These are phyloP conservation scores for Mirza zaza DNA, from an alignment of 2,113 vertebrate genomes.

Conservation along the genomic window DNA sequence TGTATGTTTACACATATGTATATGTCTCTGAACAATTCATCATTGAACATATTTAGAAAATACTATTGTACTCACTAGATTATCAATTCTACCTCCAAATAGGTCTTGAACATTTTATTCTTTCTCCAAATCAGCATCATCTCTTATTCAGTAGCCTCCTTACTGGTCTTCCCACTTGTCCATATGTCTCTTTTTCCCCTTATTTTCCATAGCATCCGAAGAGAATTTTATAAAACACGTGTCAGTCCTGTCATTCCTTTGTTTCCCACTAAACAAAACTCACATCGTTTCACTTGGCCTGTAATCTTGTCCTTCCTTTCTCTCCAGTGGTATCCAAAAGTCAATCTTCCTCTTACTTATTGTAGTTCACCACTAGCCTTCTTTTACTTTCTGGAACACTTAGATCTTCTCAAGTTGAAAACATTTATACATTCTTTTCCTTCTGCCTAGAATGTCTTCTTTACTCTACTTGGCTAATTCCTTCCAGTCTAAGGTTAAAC, in stretches of 20 bases:
- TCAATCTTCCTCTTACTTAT: not conserved
- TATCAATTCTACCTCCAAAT: not conserved
- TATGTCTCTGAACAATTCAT: not conserved
- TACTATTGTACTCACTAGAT: not conserved
- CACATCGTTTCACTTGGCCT: not conserved
- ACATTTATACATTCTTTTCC: not conserved
- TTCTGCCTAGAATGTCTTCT: not conserved
- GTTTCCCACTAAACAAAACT: not conserved
- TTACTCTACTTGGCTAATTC: not conserved
- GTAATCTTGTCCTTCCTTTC: not conserved
- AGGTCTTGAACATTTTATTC: not conserved
- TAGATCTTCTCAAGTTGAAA: not conserved
- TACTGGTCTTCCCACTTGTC: not conserved
- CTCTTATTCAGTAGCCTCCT: not conserved
- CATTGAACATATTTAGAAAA: not conserved
- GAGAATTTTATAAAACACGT: not conserved
- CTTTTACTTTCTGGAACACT: not conserved
- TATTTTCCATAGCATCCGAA: not conserved
- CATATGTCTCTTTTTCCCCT: not conserved
- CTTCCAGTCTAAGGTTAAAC: not conserved
- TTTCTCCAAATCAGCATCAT: not conserved
- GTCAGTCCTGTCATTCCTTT: not conserved
- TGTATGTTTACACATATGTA: not conserved
- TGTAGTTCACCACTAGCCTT: not conserved
- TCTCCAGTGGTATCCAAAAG: not conserved